These are phyloP conservation scores for Pimpla rufipes DNA, from an alignment of 2,888 invertebrate species.

Conservation along the genomic window DNA sequence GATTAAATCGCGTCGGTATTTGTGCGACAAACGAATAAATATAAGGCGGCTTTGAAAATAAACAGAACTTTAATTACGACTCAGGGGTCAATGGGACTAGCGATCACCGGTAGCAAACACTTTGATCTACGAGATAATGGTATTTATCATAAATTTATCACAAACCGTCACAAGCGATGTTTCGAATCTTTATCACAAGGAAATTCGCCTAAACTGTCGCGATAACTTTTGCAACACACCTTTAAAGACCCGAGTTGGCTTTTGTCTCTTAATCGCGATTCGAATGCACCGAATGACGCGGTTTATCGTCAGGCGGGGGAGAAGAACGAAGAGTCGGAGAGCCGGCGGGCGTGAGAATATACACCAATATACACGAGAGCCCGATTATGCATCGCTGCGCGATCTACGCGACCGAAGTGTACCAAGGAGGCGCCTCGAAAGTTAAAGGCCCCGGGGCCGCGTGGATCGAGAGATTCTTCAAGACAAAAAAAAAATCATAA, in stretches of 20 bases:
- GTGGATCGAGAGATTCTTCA: background rate
- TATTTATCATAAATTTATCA: too few species aligned
- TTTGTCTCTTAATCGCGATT: background rate
- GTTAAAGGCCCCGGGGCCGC: background rate
- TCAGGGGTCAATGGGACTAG: too few species aligned
- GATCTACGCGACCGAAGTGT: background rate
- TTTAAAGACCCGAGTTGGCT: background rate
- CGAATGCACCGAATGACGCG: conserved; percentile 4
- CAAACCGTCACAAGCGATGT: too few species aligned
- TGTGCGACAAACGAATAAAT: too few species aligned
- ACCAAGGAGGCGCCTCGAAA: conserved; percentile 9
- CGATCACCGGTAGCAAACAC: too few species aligned
- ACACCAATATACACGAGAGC: too few species aligned
- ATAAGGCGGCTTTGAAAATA: too few species aligned
- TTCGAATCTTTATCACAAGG: too few species aligned
- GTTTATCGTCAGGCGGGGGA: background rate
- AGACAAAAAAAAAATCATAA: background rate
- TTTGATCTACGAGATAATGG: too few species aligned
- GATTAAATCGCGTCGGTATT: too few species aligned
- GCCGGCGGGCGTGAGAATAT: background rate
- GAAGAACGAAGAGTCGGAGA: background rate
- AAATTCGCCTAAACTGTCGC: too few species aligned
- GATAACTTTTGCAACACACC: background rate
- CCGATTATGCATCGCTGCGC: conserved; percentile 14
- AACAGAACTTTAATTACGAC: too few species aligned